These are phyloP conservation scores for Lytechinus pictus DNA, from an alignment of 35 echinoderm and acorn worm species.

Conservation along the genomic window DNA sequence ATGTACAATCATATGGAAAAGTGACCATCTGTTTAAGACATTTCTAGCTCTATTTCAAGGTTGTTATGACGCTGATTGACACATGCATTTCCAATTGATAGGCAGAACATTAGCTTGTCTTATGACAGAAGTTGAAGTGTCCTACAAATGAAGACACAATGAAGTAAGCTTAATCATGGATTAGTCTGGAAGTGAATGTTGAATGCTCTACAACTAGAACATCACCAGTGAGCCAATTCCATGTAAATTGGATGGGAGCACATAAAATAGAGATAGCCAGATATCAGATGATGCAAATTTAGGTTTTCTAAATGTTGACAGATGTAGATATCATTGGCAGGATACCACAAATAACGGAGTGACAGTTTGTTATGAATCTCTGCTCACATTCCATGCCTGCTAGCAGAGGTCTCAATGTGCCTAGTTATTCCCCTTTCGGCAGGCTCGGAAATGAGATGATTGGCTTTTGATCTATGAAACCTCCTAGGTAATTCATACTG, in stretches of 20 bases:
- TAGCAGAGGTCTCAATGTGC: background rate
- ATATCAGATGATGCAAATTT: constrained; percentile 12
- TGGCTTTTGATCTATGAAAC: constrained; percentile 12
- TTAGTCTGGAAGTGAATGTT: background rate
- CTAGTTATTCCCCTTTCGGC: background rate
- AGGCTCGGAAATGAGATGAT: constrained; percentile 4
- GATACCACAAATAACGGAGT: constrained; percentile 22
- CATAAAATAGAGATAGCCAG: background rate
- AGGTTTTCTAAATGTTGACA: constrained; percentile 29
- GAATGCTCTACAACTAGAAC: background rate
- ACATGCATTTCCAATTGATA: background rate
- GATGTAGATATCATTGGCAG: constrained; percentile 30
- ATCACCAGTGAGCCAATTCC: background rate
- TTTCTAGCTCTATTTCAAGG: constrained; percentile 2
- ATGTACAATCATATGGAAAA: background rate
- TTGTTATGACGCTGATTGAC: background rate
- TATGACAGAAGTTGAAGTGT: background rate
- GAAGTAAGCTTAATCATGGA: background rate
- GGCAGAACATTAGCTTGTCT: background rate
- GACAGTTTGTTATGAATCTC: constrained; percentile 33
- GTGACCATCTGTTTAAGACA: constrained; percentile 10
- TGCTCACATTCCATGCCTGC: background rate
- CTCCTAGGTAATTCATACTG: background rate
- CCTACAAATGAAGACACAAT: background rate
- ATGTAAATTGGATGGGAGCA: background rate